Conservation (phyloP, 2,113 vertebrate genomes). For the Aptenodytes forsteri region DNA sequence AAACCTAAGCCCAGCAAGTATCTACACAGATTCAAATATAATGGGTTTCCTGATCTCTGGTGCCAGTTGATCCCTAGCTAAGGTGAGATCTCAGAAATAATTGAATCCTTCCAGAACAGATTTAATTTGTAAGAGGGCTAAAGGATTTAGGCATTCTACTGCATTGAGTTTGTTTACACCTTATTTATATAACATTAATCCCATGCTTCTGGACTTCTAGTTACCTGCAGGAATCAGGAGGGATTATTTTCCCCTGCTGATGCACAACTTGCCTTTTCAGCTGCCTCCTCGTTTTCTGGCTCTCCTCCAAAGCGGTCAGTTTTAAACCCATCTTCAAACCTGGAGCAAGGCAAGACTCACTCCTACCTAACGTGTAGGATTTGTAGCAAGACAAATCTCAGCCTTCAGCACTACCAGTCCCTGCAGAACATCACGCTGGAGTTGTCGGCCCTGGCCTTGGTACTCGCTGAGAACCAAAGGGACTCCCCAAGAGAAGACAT, state of each 20-base stretch:
- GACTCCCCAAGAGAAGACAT: background rate
- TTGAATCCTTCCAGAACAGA: background rate
- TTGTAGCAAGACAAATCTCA: background rate
- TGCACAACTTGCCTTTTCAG: background rate
- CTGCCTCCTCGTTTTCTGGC: background rate
- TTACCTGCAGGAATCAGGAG: background rate
- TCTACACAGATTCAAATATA: background rate
- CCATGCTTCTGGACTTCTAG: background rate
- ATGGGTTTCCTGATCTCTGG: background rate
- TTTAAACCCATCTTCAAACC: background rate
- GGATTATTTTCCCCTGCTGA: conserved; percentile 35
- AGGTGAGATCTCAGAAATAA: conserved; percentile 15
- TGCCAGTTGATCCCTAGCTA: background rate
- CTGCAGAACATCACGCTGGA: background rate
- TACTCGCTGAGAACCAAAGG: background rate
- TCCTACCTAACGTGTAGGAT: background rate
- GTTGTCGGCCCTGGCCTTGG: background rate
- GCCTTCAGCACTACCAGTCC: background rate
- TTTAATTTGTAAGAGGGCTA: background rate
- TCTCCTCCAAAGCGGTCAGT: background rate
- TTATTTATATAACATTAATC: conserved; percentile 5
- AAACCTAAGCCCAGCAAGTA: background rate
- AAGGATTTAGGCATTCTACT: background rate
- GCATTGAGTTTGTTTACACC: conserved; percentile 8
- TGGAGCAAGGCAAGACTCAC: background rate